Base-by-base conservation (phyloP, 2,888 invertebrate species). In the Leptopilina myrica region DNA sequence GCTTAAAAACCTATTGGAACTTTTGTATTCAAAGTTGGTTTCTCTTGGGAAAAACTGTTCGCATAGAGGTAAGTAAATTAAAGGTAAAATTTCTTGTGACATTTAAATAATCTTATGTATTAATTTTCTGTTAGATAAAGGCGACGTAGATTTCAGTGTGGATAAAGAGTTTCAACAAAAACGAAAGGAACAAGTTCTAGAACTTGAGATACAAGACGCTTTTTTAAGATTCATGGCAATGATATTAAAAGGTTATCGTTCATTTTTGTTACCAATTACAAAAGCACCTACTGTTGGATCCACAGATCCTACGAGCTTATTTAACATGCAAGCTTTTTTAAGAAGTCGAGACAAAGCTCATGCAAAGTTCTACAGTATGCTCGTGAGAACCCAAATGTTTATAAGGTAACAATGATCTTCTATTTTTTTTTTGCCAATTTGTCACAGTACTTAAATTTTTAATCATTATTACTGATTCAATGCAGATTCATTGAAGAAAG, bases 301-400 rank as follows among this genome's bases (percentile, higher is more conserved):
- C 0, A 99, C 99, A 0, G 99, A 99, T 93, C 97, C 98, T 0
- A 96, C 96, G 87, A 97, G 98, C 12, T 93, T 99, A 84, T 99
- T 99, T 92, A 98, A 99, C 92, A 94, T 99, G 91, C 96, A 96
- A 89, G 96, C 96, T 49, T 99, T 99, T 92, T 91, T 98, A 65
- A 94, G 96, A 84, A 97, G 97, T 15, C 94, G 98, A 76, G 98
- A 98, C 92, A 97, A 97, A 93, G 95, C 95, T 26, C 95, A 97
- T 88, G 96, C 96, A 78, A 96, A 97, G 90, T 99, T 99, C 93
- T 99, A 96, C 93, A 95, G 95, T 53, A 93, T 97, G 85, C 93
- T 98, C 90, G 96, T 98, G 94, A 96, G 95, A 87, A 99, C 99
- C 0, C 99, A 99, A 93, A 98, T 98, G 96, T 99, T 99, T 93